A percentile compares a stretch with the other conserved stretches of the same genome.
Evolutionary conservation across 2,113 vertebrate genomes (phyloP).

Genomic region (Dasyprocta punctata): DNA sequence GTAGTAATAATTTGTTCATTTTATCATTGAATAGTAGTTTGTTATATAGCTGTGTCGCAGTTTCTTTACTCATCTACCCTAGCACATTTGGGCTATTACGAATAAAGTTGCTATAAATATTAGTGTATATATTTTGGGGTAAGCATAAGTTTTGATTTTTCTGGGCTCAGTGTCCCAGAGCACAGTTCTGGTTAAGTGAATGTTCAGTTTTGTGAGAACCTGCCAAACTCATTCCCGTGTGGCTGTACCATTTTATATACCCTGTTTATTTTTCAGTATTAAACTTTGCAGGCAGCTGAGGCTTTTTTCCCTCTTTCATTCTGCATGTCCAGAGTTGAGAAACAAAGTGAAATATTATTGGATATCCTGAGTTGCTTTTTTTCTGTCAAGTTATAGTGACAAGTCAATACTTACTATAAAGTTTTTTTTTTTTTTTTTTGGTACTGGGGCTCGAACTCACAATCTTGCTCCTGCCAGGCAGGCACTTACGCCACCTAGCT

Average conservation of each 20-base stretch:
- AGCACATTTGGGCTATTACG: not conserved
- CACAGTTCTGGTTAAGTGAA: not conserved
- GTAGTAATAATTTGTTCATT: not conserved
- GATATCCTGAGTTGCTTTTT: not conserved
- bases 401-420: constrained; percentile 26
- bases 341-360: constrained; percentile 8
- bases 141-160: not conserved
- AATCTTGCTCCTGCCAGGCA: too few species aligned
- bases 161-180: not conserved
- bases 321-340: not conserved
- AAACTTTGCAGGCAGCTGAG: not conserved
- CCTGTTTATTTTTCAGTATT: not conserved
- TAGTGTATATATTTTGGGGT: not conserved
- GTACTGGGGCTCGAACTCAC: too few species aligned
- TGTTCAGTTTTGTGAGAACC: not conserved
- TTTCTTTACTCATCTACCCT: not conserved
- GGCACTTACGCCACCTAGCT: too few species aligned
- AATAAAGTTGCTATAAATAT: not conserved
- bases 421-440: not conserved
- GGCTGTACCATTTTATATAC: not conserved
- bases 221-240: not conserved
- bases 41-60: rapidly evolving
- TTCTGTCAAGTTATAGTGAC: not conserved
- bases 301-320: not conserved
- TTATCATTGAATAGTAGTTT: too few species aligned